Conservation (phyloP, 1,140 invertebrate genomes). For the Myzus persicae region DNA sequence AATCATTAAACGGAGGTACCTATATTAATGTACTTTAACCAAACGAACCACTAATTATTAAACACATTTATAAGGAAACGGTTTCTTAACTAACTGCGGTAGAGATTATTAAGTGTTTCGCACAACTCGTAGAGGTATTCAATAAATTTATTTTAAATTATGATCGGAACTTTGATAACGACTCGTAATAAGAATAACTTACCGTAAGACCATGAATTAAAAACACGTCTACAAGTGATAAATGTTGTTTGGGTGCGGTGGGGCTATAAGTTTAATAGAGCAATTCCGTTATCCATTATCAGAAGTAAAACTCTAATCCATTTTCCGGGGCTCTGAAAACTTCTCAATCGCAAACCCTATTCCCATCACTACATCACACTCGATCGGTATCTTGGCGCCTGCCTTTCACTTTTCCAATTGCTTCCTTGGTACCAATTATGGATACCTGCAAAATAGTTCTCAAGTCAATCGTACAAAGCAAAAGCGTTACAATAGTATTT, state of each 20-base stretch:
- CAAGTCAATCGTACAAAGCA: no score
- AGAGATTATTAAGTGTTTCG: no score
- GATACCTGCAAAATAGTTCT: no score
- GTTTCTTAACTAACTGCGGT: neutral
- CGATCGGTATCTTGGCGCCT: neutral
- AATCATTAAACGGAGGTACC: neutral
- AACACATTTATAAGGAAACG: neutral
- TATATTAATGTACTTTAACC: neutral
- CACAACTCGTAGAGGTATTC: no score
- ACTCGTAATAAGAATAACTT: neutral
- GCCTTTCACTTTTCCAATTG: neutral
- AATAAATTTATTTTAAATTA: neutral
- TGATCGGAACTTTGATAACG: neutral
- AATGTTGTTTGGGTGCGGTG: neutral
- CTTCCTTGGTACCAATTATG: no score
- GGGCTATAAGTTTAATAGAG: neutral
- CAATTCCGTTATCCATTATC: slow-evolving; percentile 17
- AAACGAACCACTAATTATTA: neutral
- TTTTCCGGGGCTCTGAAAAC: neutral
- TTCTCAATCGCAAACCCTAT: neutral
- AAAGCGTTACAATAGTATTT: no score
- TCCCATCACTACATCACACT: neutral
- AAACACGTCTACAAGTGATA: slow-evolving; percentile 7
- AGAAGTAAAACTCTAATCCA: neutral
- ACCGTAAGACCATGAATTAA: neutral